A percentile compares a stretch with the other conserved stretches of the same genome.
phyloP scores from a whole-genome alignment of 2,113 vertebrate species.

The Leucopsar rothschildi region DNA sequence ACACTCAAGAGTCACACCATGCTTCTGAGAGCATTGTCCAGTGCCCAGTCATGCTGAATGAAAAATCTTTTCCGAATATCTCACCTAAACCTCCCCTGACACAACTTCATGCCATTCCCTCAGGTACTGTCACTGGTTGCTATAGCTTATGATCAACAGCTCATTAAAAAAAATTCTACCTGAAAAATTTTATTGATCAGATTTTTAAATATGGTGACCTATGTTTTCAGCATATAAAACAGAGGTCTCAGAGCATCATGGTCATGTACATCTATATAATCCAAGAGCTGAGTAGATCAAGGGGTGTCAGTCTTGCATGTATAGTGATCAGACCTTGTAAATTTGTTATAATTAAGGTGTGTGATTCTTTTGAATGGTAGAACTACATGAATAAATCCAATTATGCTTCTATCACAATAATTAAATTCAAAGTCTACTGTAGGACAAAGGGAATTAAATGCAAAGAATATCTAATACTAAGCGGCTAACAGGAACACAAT shows the following conservation, averaged over 20 bases:
- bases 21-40: neutral
- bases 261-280: neutral
- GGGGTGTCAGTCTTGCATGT: neutral
- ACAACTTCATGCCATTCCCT: neutral
- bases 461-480: conserved; percentile 31
- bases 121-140: neutral
- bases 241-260: neutral
- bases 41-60: neutral
- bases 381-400: conserved; percentile 2
- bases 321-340: neutral
- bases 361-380: neutral
- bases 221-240: neutral
- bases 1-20: neutral
- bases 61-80: neutral
- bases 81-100: neutral
- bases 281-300: neutral
- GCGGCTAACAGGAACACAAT: conserved; percentile 25
- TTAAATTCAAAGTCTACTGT: neutral
- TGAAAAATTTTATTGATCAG: neutral
- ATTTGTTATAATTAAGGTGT: neutral
- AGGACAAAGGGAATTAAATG: conserved; percentile 16
- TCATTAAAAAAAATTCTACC: neutral
- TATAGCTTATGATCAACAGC: neutral
- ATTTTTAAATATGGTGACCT: neutral
- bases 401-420: neutral